Evolutionary conservation across 2,888 invertebrate species (phyloP).

Genomic region (Coecobrya sp.): DNA sequence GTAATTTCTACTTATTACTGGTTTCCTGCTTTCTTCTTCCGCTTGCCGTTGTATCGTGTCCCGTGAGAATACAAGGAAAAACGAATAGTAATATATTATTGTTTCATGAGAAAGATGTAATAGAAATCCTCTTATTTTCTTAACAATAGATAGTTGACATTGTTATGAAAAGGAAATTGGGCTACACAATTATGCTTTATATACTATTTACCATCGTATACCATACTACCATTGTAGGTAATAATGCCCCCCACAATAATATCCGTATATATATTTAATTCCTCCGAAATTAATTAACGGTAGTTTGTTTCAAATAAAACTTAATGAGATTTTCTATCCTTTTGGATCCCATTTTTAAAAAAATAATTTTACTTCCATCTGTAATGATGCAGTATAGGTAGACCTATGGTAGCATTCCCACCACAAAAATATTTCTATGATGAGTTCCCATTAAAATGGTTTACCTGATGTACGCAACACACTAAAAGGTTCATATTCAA

Average conservation of each 20-base stretch:
- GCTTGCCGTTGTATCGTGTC: not conserved
- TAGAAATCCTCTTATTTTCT: constrained; percentile 15
- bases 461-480: not conserved
- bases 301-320: not conserved
- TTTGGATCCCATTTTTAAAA: not conserved
- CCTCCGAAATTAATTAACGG: constrained; percentile 5
- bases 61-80: constrained; percentile 24
- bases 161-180: not conserved
- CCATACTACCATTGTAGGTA: not conserved
- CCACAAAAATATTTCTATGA: not conserved
- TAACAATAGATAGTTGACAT: constrained; percentile 7
- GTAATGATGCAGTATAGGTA: too few relatives aligned
- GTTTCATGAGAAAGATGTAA: not conserved
- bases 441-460: too few relatives aligned
- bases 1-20: too few relatives aligned
- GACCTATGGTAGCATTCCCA: not conserved
- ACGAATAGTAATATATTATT: not conserved
- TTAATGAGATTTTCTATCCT: not conserved
- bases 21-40: not conserved
- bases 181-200: not conserved
- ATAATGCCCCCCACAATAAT: not conserved
- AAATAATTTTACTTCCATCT: too few relatives aligned
- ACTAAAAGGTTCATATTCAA: not conserved
- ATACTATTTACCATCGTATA: not conserved
- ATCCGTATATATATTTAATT: not conserved